Conservation (phyloP, 2,113 vertebrate genomes). For the Glaucomys volans region DNA sequence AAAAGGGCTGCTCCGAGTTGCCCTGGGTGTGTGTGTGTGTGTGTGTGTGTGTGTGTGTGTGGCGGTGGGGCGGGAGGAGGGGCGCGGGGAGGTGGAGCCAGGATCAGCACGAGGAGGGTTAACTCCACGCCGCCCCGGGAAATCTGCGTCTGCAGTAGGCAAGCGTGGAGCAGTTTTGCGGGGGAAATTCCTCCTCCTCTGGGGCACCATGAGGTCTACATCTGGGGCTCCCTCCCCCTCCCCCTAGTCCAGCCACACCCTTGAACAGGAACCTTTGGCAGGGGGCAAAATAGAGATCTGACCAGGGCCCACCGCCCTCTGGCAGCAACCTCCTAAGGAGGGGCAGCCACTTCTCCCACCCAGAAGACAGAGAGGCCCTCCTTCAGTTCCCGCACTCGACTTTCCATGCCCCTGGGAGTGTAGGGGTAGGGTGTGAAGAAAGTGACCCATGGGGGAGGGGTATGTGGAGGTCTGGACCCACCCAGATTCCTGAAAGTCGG, state of each 20-base stretch:
- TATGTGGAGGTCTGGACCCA: constrained; percentile 25
- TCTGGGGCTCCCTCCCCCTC: constrained; percentile 38
- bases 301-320: neutral
- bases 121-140: constrained; percentile 57
- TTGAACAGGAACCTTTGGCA: constrained; percentile 4
- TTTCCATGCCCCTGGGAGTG: neutral
- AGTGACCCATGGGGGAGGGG: neutral
- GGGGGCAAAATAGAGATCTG: neutral
- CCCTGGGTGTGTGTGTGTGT: neutral
- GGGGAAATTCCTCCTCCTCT: constrained; percentile 79
- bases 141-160: constrained; percentile 64
- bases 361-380: neutral
- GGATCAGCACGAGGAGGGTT: constrained; percentile 69
- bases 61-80: neutral
- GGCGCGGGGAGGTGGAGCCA: constrained; percentile 58
- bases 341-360: neutral
- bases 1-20: neutral
- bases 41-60: neutral
- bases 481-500: constrained; percentile 12
- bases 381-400: neutral
- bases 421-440: neutral
- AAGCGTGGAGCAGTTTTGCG: constrained; percentile 59
- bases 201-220: constrained; percentile 80
- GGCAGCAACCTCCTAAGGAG: constrained; percentile 16
- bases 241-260: constrained; percentile 59